phyloP scores from a whole-genome alignment of 2,797 vertebrate species.

The Premnoplex brunnescens region DNA sequence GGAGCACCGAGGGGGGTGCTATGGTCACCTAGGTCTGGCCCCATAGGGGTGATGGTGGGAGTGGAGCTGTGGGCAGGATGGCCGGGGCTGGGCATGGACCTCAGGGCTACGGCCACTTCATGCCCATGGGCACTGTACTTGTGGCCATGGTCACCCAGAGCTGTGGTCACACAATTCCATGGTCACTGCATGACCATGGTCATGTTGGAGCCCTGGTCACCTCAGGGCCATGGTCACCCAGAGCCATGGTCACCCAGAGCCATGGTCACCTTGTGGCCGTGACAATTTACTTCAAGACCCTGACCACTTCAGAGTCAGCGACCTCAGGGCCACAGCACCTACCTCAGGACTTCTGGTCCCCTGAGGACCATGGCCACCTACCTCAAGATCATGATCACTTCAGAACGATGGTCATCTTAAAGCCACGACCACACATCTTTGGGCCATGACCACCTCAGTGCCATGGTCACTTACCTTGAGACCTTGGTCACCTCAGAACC shows the following conservation, averaged over 20 bases:
- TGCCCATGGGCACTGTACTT: fast-evolving
- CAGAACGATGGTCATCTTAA: neutral
- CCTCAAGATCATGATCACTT: neutral
- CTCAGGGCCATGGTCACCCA: neutral
- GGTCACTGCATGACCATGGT: too few species aligned
- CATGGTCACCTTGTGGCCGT: too few species aligned
- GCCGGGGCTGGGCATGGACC: too few species aligned
- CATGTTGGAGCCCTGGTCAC: neutral
- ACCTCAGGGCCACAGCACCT: neutral
- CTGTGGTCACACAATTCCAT: too few species aligned
- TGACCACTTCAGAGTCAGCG: neutral
- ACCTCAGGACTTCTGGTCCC: neutral
- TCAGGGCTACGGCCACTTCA: neutral
- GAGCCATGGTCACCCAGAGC: neutral
- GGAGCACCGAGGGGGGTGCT: fast-evolving
- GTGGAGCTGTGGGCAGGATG: fast-evolving
- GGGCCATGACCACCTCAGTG: fast-evolving
- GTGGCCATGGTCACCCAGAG: fast-evolving
- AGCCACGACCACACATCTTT: neutral
- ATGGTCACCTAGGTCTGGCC: fast-evolving
- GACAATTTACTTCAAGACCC: neutral
- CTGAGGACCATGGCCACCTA: neutral
- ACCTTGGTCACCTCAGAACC: neutral
- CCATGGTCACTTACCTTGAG: neutral
- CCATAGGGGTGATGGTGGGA: fast-evolving